These are phyloP conservation scores for Ophonus ardosiacus DNA, from an alignment of 2,888 invertebrate genomes.

Conservation along the genomic window DNA sequence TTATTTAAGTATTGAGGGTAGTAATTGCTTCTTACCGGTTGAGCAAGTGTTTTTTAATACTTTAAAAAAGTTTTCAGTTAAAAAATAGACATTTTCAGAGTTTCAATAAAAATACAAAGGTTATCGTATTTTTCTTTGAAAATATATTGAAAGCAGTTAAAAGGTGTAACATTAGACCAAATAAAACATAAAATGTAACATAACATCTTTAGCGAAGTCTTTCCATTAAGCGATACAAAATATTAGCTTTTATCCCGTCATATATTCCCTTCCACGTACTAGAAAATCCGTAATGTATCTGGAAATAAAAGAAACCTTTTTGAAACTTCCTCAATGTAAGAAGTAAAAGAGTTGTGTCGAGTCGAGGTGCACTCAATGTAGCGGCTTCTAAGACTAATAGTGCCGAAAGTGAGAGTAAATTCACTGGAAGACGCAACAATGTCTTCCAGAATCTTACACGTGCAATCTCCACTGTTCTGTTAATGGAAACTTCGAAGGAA, in stretches of 20 bases:
- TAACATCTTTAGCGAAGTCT: background rate
- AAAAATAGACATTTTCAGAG: too few relatives aligned
- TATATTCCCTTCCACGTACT: background rate
- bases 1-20: too few relatives aligned
- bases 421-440: constrained; percentile 35
- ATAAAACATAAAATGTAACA: background rate
- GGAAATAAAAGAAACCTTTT: constrained; percentile 4
- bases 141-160: too few relatives aligned
- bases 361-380: constrained; percentile 17
- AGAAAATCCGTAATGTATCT: background rate
- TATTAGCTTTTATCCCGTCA: background rate
- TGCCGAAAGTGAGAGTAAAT: constrained; percentile 34
- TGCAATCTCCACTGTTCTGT: constrained; percentile 47
- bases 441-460: constrained; percentile 40
- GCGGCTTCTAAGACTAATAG: constrained; percentile 33
- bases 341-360: constrained; percentile 8
- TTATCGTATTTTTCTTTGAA: too few relatives aligned
- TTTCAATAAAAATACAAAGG: too few relatives aligned
- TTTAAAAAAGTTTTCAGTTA: too few relatives aligned
- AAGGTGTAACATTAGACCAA: background rate
- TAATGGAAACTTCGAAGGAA: constrained; percentile 58
- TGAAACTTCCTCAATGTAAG: background rate
- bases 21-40: too few relatives aligned
- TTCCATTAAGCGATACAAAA: background rate
- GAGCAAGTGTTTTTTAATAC: too few relatives aligned